Base-by-base conservation (phyloP, 2,888 invertebrate species). In the Pheosia gnoma region DNA sequence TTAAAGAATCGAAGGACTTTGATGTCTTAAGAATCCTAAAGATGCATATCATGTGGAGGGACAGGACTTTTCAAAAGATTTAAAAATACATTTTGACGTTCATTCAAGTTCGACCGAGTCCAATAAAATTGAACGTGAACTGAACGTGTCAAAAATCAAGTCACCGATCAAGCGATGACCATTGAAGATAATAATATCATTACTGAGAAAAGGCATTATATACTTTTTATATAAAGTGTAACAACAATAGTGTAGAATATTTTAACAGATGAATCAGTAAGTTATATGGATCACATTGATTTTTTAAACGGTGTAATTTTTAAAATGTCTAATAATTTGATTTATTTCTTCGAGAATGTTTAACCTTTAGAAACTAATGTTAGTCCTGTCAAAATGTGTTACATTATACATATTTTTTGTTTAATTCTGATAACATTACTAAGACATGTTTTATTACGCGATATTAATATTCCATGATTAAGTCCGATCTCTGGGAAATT, bases 21-120 rank as follows among this genome's bases (percentile, higher is more conserved):
- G 70, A 75, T 61, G 70, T 64, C 70, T 70, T 68, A 71, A 67
- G 68, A 70, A 65, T 74, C 64, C 59, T 51, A 59, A 77, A 77
- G 68, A 64, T 72, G 74, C 77, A 69, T 66, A 68, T 83, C 79
- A 82, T 74, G 71, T 59, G 51, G 53, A 59, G 60, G 65, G 65
- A 70, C 65, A 63, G 70, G 63, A 66, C 57, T 60, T 67, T 64
- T 13, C 56, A 62, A 59, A 63, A 59, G 61, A 61, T 45, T 53
- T 59, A 61, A 59, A 64, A 62, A 62, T 63, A 59, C 58, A 38
- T 51, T 61, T 62, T 56, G 39, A 60, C 57, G 63, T 25, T 57
- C 54, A 56, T 62, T 59, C 55, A 62, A 60, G 53, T 68, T 56
- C 52, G 59, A 64, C 8, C 38, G 37, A 47, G 38, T 45, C 43